Evolutionary conservation across 2,888 invertebrate genomes (phyloP), one percentile per base, ranked within the genome.

Genomic region (Caenorhabditis zanzibari): DNA sequence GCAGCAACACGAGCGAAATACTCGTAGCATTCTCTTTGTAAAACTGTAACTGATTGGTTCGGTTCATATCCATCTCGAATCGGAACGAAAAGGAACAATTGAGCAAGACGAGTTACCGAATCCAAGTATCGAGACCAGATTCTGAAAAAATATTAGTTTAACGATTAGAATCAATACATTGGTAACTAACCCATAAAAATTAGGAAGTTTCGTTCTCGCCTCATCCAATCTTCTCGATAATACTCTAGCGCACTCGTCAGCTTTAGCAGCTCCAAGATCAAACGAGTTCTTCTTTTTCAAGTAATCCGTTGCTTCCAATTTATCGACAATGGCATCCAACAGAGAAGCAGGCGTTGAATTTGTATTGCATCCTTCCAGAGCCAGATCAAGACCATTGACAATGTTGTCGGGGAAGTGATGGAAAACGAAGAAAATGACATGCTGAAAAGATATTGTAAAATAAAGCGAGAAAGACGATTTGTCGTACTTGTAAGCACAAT

Each of bases 381-480:
- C 82, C 59, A 90, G 41, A 9, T 88, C 85, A 26, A 91, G 69
- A 24, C 91, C 91, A 64, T 77, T 73, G 9, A 82, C 80, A 54
- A 91, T 87, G 66, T 91, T 91, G 61, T 82, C 73, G 3, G 91
- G 91, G 63, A 91, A 91, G 19, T 88, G 88, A 69, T 91, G 91
- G 75, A 91, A 91, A 28, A 91, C 85, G 63, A 90, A 89, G 44
- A 88, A 88, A 28, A 89, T 68, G 26, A 91, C 88, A 75, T 91
- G 91, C 68, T 89, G 81, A 35, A 69, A 61, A 47, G 7, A 26
- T 47, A 16, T 28, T 49, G 9, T 10, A 1, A 3, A 26, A 26
- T 26, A n/a, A n/a, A n/a, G n/a, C n/a, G n/a, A n/a, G n/a, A n/a
- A n/a, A n/a, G n/a, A n/a, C n/a, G 12, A 3, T 12, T 24, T n/a